Evolutionary conservation across 2,113 vertebrate species (phyloP).

Genomic region (Mixornis gularis): DNA sequence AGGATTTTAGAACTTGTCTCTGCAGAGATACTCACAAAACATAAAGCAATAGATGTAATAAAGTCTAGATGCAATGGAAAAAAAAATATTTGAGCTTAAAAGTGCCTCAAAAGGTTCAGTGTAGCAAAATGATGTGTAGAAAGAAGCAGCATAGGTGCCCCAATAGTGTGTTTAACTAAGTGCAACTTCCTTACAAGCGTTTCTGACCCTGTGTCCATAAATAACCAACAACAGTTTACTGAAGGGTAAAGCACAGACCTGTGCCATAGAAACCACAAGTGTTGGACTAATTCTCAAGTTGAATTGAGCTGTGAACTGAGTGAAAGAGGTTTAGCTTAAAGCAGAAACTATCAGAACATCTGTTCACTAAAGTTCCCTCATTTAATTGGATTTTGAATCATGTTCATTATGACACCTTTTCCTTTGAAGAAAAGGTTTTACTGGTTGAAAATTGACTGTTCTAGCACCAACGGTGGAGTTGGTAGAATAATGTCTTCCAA

Average conservation of each 20-base stretch:
- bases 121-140: not conserved
- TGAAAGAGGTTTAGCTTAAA: not conserved
- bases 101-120: not conserved
- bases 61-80: not conserved
- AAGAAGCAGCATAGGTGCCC: not conserved
- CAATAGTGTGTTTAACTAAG: not conserved
- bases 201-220: not conserved
- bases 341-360: not conserved
- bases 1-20: not conserved
- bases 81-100: not conserved
- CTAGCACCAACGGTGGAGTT: not conserved
- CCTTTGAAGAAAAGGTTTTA: not conserved
- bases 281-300: not conserved
- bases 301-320: not conserved
- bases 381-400: not conserved
- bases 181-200: not conserved
- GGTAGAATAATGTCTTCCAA: not conserved
- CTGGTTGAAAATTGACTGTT: not conserved
- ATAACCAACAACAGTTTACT: not conserved
- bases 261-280: not conserved
- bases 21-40: not conserved
- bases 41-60: not conserved
- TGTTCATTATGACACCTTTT: not conserved
- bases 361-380: not conserved
- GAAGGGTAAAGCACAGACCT: not conserved